Base-by-base conservation (phyloP, 2,113 vertebrate species). In the Pteruthius melanotis region DNA sequence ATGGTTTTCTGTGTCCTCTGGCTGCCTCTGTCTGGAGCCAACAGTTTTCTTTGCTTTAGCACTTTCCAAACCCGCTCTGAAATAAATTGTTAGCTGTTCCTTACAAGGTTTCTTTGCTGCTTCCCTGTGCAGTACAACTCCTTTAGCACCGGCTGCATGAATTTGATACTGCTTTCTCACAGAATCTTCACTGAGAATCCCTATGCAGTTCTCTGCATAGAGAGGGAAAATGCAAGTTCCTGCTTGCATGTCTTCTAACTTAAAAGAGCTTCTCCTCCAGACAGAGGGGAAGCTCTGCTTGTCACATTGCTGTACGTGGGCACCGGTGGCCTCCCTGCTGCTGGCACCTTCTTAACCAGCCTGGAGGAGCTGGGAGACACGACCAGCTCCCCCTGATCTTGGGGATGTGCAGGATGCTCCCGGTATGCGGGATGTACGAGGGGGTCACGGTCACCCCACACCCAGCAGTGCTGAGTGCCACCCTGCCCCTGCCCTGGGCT, bases 381-480 rank as follows among this genome's bases (percentile, higher is more conserved):
- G 0, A 9, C 4, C 50, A 56, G 56, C 47, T 19, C 9, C 12
- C 39, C 8, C 17, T 16, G 11, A 1, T 18, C 26, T 7, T 3
- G 2, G 68, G 44, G 39, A 19, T 5, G 8, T 40, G 53, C 53
- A 59, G 68, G 47, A 16, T 35, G 52, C 27, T 82, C 81, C 12
- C 42, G 1, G 3, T 7, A 4, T 2, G 5, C 1, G 0, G 35
- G 45, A 11, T 2, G 15, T 26, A 12, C 0, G 0, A 31, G n/a
- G 21, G 87, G 35, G 4, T n/a, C 13, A 2, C 0, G 1, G 57
- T n/a, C 33, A 40, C 22, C 56, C 33, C 0, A 2, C 19, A 9
- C 4, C 21, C 12, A 1, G n/a, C n/a, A 10, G 28, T 2, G 9
- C 24, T 15, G 8, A 26, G 27, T 2, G 2, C 60, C 71, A 47